Evolutionary conservation across 2,888 invertebrate species (phyloP).

Genomic region (Octonoba sinensis): DNA sequence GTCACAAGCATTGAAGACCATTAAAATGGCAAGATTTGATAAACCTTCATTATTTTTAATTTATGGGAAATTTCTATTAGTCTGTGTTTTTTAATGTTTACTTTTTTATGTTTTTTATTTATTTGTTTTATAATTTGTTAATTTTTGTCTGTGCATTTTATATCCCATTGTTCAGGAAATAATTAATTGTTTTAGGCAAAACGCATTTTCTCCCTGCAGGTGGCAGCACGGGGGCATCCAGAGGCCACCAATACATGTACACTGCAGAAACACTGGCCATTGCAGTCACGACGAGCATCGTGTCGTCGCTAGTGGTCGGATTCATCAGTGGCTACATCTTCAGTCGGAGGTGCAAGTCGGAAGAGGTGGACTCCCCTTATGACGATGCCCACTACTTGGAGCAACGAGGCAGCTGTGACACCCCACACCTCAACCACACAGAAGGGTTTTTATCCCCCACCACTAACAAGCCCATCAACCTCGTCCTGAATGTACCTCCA

Average conservation of each 20-base stretch:
- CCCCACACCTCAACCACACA: conserved; percentile 56
- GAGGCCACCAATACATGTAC: conserved; percentile 75
- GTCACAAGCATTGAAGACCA: no score
- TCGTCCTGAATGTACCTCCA: conserved; percentile 68
- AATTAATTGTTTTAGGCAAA: conserved; percentile 35
- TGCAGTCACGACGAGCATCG: conserved; percentile 84
- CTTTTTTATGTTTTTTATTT: no score
- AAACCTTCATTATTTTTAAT: no score
- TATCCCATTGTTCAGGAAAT: no score
- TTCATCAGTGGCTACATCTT: conserved; percentile 89
- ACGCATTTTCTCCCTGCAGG: conserved; percentile 32
- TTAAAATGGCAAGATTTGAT: no score
- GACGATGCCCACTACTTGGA: conserved; percentile 96
- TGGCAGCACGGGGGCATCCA: conserved; percentile 58
- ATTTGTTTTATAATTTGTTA: no score
- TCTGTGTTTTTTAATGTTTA: no score
- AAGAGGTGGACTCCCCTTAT: conserved; percentile 75
- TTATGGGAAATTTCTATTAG: no score
- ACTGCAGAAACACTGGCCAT: conserved; percentile 85
- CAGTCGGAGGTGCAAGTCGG: conserved; percentile 87
- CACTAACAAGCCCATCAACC: conserved; percentile 68
- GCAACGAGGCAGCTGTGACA: conserved; percentile 77
- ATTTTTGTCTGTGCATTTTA: no score
- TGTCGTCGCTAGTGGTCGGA: conserved; percentile 85
- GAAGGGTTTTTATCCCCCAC: conserved; percentile 63